These are phyloP conservation scores for Erebia ligea DNA, from an alignment of 2,888 invertebrate species.

Conservation along the genomic window DNA sequence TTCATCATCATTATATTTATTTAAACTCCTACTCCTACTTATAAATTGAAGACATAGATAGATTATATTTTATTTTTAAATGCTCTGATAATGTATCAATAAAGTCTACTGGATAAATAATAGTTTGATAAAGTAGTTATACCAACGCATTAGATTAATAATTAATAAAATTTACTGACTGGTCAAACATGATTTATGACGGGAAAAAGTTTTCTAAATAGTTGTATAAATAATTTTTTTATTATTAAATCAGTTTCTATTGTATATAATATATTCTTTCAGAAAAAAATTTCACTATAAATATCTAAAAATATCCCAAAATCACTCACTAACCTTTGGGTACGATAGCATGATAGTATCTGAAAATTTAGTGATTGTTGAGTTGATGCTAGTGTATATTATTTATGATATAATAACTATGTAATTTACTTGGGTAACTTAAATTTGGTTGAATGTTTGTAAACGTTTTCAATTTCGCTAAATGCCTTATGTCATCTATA, in stretches of 20 bases:
- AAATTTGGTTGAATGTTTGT: conserved; percentile 43
- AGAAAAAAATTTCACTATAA: conserved; percentile 30
- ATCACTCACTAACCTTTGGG: conserved; percentile 61
- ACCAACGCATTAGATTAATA: not conserved
- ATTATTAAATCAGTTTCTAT: not conserved
- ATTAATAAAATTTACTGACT: too few relatives aligned
- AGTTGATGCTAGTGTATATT: not conserved
- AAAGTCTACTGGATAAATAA: not conserved
- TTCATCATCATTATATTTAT: not conserved
- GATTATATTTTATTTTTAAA: not conserved
- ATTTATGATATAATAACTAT: conserved; percentile 9
- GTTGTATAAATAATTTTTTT: not conserved
- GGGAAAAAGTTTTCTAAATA: not conserved
- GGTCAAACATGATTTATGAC: too few relatives aligned
- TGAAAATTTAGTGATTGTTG: not conserved
- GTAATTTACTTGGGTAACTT: conserved; percentile 46
- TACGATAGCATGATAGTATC: conserved; percentile 38
- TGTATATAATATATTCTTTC: not conserved
- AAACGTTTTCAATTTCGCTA: not conserved
- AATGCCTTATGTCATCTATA: not conserved
- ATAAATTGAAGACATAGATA: not conserved
- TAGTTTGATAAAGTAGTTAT: not conserved
- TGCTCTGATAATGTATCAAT: not conserved
- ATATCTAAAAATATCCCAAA: conserved; percentile 40
- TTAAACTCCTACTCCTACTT: not conserved